Base-by-base conservation (phyloP, 2,888 invertebrate species). In the Phyllotreta cruciferae region DNA sequence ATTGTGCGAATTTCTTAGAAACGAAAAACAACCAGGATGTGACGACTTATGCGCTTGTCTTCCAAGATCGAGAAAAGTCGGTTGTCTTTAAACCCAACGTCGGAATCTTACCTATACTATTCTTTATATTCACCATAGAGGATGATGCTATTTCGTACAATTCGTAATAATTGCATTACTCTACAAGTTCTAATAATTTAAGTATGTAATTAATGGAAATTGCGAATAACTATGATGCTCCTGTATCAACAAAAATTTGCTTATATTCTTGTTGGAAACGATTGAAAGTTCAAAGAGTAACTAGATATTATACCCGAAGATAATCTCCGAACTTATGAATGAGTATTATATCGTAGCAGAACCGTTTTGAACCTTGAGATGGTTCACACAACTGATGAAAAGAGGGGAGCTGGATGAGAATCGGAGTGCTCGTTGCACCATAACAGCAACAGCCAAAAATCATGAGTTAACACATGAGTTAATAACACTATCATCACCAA, bases 331-430 rank as follows among this genome's bases (percentile, higher is more conserved):
- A 50, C 50, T 67, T 63, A 67, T 67, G 67, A 67, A 67, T 67
- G 67, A 56, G 63, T 60, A 63, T 62, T 60, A 61, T 63, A 58
- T 64, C 56, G 56, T 39, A 50, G 47, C 10, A 56, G 52, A 50
- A 49, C 58, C 60, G 44, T 56, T 64, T 50, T 50, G 42, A 57
- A 63, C 63, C 63, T 65, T 63, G 67, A 65, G 61, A 63, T 63
- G 60, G 57, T 65, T 67, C 67, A 63, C 64, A 63, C 67, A 67
- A 65, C 63, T 50, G 57, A 60, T 67, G 52, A 36, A 49, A 53
- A 57, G 65, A 56, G 56, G 56, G 41, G 65, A 41, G 55, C 56
- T 64, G 47, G 14, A 49, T 24, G 39, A 60, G 36, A 34, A 36
- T 14, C 6, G 54, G 56, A 52, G n/a, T 56, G 42, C 10, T 56